phyloP scores from a whole-genome alignment of 1,140 invertebrate species.

The Formica selysi region DNA sequence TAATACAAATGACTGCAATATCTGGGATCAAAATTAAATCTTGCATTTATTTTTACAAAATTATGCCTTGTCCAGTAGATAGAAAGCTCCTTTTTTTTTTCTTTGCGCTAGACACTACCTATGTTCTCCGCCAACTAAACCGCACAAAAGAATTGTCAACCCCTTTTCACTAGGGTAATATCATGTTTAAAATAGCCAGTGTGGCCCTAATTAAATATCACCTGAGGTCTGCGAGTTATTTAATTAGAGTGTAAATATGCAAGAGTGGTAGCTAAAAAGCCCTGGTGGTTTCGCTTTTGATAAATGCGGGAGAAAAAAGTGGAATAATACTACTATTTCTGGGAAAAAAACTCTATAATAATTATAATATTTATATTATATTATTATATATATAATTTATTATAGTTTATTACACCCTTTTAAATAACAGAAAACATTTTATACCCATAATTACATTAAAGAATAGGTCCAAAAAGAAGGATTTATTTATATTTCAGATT shows the following conservation, averaged over 20 bases:
- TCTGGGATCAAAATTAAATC: not conserved
- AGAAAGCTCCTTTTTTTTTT: not conserved
- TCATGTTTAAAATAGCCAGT: slow-evolving; percentile 53
- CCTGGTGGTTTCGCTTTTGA: slow-evolving; percentile 24
- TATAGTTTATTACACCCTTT: not conserved
- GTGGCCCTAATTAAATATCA: slow-evolving; percentile 54
- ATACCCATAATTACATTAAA: not conserved
- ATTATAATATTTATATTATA: no score
- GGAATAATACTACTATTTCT: not conserved
- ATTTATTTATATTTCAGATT: not conserved
- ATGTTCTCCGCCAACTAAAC: slow-evolving; percentile 11
- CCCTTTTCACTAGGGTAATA: slow-evolving; percentile 35
- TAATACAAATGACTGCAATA: not conserved
- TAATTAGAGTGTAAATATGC: slow-evolving; percentile 62
- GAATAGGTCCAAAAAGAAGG: not conserved
- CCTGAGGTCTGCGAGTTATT: slow-evolving; percentile 34
- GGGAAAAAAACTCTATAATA: slow-evolving; percentile 15
- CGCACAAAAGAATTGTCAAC: slow-evolving; percentile 20
- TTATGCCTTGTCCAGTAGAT: not conserved
- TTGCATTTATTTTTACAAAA: not conserved
- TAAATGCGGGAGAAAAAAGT: slow-evolving; percentile 1
- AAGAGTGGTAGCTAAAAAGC: slow-evolving; percentile 27
- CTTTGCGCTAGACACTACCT: not conserved
- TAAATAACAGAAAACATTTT: not conserved
- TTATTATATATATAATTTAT: no score